These are phyloP conservation scores for Sweltsa coloradensis DNA, from an alignment of 1,140 invertebrate genomes.

Conservation along the genomic window DNA sequence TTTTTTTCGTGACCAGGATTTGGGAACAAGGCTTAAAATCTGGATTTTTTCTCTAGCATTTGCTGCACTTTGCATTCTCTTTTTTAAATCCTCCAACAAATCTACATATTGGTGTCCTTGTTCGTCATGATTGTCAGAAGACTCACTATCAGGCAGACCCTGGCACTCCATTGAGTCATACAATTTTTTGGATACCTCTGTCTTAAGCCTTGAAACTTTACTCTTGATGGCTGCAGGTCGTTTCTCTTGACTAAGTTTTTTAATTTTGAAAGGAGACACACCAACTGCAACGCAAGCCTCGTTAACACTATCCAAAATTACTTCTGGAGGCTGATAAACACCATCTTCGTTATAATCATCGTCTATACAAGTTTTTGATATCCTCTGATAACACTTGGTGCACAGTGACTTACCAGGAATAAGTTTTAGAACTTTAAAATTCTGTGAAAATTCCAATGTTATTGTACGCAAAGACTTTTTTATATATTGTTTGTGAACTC, in stretches of 20 bases:
- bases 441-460: background rate
- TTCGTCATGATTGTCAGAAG: background rate
- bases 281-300: background rate
- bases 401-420: background rate
- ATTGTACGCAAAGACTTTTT: background rate
- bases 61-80: background rate
- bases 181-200: background rate
- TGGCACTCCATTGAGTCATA: background rate
- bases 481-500: background rate
- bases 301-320: background rate
- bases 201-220: background rate
- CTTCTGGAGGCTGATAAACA: background rate
- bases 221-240: background rate
- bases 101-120: background rate
- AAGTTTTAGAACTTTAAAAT: background rate
- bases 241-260: background rate
- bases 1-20: too few species aligned
- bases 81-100: background rate
- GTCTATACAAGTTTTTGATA: background rate
- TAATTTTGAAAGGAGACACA: constrained; percentile 1
- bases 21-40: too few species aligned
- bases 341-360: background rate
- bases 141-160: background rate
- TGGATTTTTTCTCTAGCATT: too few species aligned
- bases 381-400: background rate